Evolutionary conservation across 2,888 invertebrate species (phyloP), one percentile per base, ranked within the genome.

Genomic region (Zhuqinia jingwanae): DNA sequence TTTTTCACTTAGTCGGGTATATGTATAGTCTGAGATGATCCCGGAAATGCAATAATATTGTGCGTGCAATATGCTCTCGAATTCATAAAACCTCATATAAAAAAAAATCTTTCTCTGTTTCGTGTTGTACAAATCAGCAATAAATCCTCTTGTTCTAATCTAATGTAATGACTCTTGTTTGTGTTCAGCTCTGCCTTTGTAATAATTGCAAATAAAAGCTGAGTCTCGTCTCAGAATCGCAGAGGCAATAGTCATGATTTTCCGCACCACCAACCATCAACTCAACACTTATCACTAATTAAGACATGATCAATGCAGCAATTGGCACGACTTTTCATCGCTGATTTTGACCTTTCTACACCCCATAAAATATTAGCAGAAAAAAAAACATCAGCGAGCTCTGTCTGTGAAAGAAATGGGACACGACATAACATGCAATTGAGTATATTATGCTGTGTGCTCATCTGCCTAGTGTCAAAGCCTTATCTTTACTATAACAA

Each of bases 301-400:
- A 81, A 81, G 73, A 73, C 73, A 73, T 73, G 73, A 81, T 81
- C 81, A 60, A 73, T 81, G 58, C 36, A 25, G 27, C 81, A 63
- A 76, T 83, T 83, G 45, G 76, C 83, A 83, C 83, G 83, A 83
- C 75, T 83, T 83, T 79, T 79, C 76, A 17, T 58, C 75, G 36
- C n/a, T 73, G 36, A 56, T 45, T 76, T 63, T 65, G 83, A 83
- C 83, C 83, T 83, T 83, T 75, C 63, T 65, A 60, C 83, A 80
- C 78, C 70, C 68, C 80, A 70, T 80, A 53, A 53, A 50, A 68
- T 76, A 36, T 53, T 17, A 50, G 50, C n/a, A 50, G 2, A 50
- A 13, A 11, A 13, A 50, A 50, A n/a, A n/a, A n/a, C n/a, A n/a
- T n/a, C n/a, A n/a, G n/a, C n/a, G n/a, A n/a, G n/a, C n/a, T n/a